These are phyloP conservation scores for Myiotriccus ornatus DNA, from an alignment of 2,797 vertebrate species.

Conservation along the genomic window DNA sequence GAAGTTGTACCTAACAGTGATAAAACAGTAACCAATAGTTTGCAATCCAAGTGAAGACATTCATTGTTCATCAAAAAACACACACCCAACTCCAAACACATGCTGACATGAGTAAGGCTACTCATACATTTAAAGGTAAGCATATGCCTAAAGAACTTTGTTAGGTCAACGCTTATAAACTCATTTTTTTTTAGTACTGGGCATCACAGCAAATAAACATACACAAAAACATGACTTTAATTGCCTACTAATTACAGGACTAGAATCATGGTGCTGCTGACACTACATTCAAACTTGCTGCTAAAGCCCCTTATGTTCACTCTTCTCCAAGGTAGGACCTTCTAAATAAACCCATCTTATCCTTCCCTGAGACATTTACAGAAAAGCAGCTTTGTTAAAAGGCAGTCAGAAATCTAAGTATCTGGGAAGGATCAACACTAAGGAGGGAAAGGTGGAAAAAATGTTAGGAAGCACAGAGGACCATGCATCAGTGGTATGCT, in stretches of 20 bases:
- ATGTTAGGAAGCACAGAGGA: conserved; percentile 3
- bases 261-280: background rate
- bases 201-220: background rate
- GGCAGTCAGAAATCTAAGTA: conserved; percentile 11
- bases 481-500: background rate
- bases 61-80: background rate
- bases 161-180: background rate
- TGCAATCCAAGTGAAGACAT: background rate
- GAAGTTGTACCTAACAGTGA: background rate
- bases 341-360: background rate
- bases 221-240: background rate
- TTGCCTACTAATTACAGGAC: background rate
- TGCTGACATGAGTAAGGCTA: background rate
- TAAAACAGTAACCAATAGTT: background rate
- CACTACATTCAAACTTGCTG: background rate
- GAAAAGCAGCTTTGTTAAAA: conserved; percentile 54
- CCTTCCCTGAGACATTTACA: background rate
- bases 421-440: conserved; percentile 47
- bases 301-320: background rate
- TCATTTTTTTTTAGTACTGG: background rate
- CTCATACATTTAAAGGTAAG: background rate
- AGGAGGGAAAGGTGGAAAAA: conserved; percentile 12
- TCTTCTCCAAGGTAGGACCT: background rate
- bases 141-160: background rate
- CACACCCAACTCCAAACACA: background rate